Conservation (phyloP, 2,888 invertebrate species). For the Acrobasis suavella region DNA sequence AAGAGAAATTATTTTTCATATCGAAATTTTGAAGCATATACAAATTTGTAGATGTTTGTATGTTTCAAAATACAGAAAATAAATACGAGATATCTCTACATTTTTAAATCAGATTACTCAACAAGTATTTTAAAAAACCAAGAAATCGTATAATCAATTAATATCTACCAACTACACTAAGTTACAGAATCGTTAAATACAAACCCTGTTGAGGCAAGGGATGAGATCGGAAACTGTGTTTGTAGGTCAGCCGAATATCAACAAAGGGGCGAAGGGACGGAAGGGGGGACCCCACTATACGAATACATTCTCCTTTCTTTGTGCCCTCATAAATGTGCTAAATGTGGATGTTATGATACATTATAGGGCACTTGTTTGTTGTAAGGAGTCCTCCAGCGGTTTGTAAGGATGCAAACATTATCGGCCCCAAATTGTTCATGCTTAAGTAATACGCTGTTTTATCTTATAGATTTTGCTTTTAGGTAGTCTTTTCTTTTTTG, state of each 20-base stretch:
- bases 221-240: slow-evolving; percentile 62
- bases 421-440: background rate
- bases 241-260: slow-evolving; percentile 74
- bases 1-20: too few species aligned
- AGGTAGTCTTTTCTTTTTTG: too few species aligned
- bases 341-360: slow-evolving; percentile 22
- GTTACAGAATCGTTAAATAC: slow-evolving; percentile 21
- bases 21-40: too few species aligned
- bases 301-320: slow-evolving; percentile 22
- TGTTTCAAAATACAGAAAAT: too few species aligned
- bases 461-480: background rate
- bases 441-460: background rate
- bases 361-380: slow-evolving; percentile 18
- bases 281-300: slow-evolving; percentile 38
- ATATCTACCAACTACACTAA: too few species aligned
- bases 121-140: too few species aligned
- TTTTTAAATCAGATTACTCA: too few species aligned
- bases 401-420: slow-evolving; percentile 12
- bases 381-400: slow-evolving; percentile 16
- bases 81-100: too few species aligned
- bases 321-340: slow-evolving; percentile 19
- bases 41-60: too few species aligned
- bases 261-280: slow-evolving; percentile 54
- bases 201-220: slow-evolving; percentile 24
- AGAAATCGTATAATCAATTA: too few species aligned